These are phyloP conservation scores for Drosophila repletoides DNA, from an alignment of 1,140 invertebrate genomes.

Conservation along the genomic window DNA sequence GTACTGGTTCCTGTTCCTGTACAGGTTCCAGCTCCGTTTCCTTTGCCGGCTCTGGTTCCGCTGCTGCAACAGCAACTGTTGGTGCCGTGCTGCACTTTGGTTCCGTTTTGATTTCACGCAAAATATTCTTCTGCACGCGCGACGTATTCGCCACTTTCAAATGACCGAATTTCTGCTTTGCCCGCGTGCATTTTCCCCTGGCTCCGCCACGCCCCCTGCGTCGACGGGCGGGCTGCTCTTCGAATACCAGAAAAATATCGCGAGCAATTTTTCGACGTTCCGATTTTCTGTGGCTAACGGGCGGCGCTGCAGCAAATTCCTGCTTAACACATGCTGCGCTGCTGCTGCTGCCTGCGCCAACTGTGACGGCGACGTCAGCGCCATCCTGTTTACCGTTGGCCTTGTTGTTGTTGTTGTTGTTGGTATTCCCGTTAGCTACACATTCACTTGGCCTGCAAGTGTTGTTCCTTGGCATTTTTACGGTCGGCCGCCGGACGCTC, in stretches of 20 bases:
- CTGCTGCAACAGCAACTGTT: not conserved
- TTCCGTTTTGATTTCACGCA: conserved; percentile 79
- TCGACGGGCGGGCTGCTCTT: conserved; percentile 66
- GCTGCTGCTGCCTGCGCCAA: not conserved
- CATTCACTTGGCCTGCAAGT: conserved; percentile 77
- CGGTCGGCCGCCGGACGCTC: conserved; percentile 50
- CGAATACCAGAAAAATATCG: conserved; percentile 78
- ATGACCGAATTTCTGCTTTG: conserved; percentile 76
- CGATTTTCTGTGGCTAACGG: conserved; percentile 74
- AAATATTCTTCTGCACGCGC: conserved; percentile 55
- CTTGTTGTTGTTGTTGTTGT: conserved; percentile 22
- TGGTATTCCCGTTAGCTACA: conserved; percentile 48
- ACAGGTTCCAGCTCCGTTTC: not conserved
- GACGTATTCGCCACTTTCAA: conserved; percentile 72
- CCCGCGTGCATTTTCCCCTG: conserved; percentile 46
- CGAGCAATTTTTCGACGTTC: conserved; percentile 79
- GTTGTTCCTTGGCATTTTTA: conserved; percentile 77
- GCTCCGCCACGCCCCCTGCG: conserved; percentile 63
- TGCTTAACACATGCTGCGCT: conserved; percentile 45
- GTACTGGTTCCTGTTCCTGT: not conserved
- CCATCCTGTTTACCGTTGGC: conserved; percentile 9
- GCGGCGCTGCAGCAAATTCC: conserved; percentile 60
- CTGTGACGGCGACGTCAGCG: conserved; percentile 8
- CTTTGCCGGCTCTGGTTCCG: not conserved
- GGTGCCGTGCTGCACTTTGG: conserved; percentile 66